A percentile compares a stretch with the other conserved stretches of the same genome.
These are phyloP conservation scores for Knipowitschia caucasica DNA, from an alignment of 2,797 vertebrate genomes.

Conservation along the genomic window DNA sequence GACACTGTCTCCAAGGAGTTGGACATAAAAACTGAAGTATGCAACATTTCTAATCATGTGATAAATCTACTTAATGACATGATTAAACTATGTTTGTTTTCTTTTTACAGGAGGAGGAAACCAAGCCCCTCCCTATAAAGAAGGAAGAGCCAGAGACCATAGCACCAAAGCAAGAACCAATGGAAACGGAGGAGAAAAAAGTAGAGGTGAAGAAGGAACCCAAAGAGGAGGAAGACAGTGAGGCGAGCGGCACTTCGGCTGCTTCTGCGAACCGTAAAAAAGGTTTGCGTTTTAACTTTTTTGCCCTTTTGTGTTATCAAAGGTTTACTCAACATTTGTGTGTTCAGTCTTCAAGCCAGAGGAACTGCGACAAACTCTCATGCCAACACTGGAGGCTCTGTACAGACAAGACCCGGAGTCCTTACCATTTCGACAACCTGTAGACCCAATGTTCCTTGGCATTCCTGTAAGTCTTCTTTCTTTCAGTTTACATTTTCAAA, in stretches of 20 bases:
- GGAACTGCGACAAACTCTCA: conserved; percentile 94
- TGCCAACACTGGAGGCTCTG: conserved; percentile 95
- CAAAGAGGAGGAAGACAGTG: conserved; percentile 90
- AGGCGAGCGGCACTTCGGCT: conserved; percentile 74
- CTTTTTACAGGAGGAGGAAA: conserved; percentile 58
- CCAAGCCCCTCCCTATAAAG: conserved; percentile 70
- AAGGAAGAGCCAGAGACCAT: conserved; percentile 84
- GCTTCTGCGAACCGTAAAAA: conserved; percentile 86
- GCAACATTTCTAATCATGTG: conserved; percentile 1
- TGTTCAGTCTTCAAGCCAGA: conserved; percentile 94
- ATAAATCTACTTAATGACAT: background rate
- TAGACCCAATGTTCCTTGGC: conserved; percentile 91
- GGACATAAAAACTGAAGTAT: conserved; percentile 84
- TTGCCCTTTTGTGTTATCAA: background rate
- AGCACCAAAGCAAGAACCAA: conserved; percentile 86
- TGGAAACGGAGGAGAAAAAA: conserved; percentile 92
- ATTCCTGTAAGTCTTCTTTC: conserved; percentile 88
- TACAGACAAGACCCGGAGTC: conserved; percentile 98
- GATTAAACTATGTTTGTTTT: background rate
- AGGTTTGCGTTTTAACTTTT: conserved; percentile 74
- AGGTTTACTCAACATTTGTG: background rate
- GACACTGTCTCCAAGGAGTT: conserved; percentile 76
- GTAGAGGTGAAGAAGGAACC: conserved; percentile 83
- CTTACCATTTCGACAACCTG: conserved; percentile 94
- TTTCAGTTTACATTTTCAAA: background rate